phyloP scores from a whole-genome alignment of 2,797 vertebrate genomes.

The Delichon dasypus region DNA sequence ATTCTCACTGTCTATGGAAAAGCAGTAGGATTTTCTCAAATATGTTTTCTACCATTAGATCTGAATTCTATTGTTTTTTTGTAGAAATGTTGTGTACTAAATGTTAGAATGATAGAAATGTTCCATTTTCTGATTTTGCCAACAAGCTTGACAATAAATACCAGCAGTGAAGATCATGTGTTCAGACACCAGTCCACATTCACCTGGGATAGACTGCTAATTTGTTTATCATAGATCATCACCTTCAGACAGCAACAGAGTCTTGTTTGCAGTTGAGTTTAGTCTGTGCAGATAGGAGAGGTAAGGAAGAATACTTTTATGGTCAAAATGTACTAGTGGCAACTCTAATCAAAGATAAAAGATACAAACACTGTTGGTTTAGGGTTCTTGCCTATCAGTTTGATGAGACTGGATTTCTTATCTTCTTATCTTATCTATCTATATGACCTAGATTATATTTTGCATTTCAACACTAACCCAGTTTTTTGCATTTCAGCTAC shows the following conservation, averaged over 20 bases:
- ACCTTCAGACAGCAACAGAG: not conserved
- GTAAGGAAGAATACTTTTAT: not conserved
- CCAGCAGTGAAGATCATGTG: not conserved
- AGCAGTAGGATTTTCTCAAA: not conserved
- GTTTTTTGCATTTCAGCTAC: slow-evolving; percentile 58
- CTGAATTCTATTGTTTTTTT: not conserved
- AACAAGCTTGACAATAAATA: not conserved
- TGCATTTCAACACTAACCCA: slow-evolving; percentile 65
- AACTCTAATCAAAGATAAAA: not conserved
- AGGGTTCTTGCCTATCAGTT: not conserved
- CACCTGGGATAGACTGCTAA: not conserved
- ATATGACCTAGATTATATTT: slow-evolving; percentile 72
- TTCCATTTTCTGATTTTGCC: not conserved
- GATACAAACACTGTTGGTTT: not conserved
- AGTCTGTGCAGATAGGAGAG: not conserved
- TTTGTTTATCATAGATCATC: not conserved
- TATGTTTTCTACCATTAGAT: not conserved
- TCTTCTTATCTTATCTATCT: slow-evolving; percentile 60
- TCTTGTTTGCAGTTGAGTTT: not conserved
- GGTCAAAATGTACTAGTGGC: not conserved
- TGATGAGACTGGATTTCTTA: not conserved
- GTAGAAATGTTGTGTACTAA: not conserved
- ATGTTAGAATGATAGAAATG: not conserved
- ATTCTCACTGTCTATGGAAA: not conserved
- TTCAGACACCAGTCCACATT: not conserved